Evolutionary conservation across 1,140 invertebrate species (phyloP), one percentile per base, ranked within the genome.

Genomic region (Andricus grossulariae): DNA sequence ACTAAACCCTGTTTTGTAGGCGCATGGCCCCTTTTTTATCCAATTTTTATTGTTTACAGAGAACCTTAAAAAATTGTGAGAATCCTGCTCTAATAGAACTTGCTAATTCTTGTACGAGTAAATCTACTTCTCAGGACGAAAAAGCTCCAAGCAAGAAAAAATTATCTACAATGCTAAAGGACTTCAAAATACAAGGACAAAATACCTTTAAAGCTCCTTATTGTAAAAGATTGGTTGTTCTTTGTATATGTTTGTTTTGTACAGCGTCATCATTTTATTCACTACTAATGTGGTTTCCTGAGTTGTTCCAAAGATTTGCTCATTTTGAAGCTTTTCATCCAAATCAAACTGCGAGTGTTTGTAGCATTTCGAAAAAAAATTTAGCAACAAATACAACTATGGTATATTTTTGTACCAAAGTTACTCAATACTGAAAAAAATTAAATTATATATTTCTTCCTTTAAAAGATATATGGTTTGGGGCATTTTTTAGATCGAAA

Each of bases 211-310:
- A 74, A 55, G 80, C 82, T 10, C 87, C 87, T n/a, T 86, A 86
- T 66, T 75, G 83, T 4, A 83, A 80, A 5, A 77, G 75, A 39
- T 84, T 86, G 0, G 73, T 84, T 16, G 54, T 86, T 7, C 73
- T 85, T 10, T 79, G 84, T 10, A 76, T 82, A n/a, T 77, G 80
- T 10, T 79, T 82, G 12, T 88, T 84, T 73, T 82, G 82, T 50
- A 83, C 84, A 50, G 86, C 84, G 21, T 83, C 84, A 6, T 79
- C 87, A 7, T 92, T 92, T 79, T 93, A 93, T 79, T 90, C 91
- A 6, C 80, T 93, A 1, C 90, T 92, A 80, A 83, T 92, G n/a
- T 93, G 92, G 92, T 90, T 93, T 50, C 92, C 92, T 0, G 92
- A 93, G 75, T 82, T 93, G 18, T 93, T 92, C 73, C 82, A 88